Evolutionary conservation across 2,113 vertebrate species (phyloP).

Genomic region (Glareola pratincola): DNA sequence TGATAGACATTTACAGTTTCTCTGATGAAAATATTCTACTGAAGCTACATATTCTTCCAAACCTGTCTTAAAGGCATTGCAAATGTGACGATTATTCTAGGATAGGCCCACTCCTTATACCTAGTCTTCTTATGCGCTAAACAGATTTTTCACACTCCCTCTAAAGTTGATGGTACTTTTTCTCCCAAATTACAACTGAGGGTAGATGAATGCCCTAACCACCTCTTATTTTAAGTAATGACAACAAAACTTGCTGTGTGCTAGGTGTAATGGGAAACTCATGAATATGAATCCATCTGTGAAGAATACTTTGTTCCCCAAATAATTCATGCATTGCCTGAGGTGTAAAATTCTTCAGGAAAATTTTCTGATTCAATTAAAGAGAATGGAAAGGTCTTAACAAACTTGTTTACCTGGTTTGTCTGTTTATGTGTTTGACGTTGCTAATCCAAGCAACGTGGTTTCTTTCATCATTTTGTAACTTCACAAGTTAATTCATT

Average conservation of each 20-base stretch:
- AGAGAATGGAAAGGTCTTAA: neutral
- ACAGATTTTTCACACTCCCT: neutral
- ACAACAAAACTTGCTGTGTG: neutral
- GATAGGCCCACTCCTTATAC: neutral
- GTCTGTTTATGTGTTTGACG: neutral
- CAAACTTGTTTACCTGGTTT: constrained; percentile 2
- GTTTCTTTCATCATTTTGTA: neutral
- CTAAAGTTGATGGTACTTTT: neutral
- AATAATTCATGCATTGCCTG: neutral
- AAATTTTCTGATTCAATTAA: neutral
- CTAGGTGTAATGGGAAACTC: neutral
- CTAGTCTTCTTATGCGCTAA: neutral
- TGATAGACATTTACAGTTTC: neutral
- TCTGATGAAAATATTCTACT: neutral
- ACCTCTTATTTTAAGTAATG: neutral
- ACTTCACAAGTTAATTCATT: neutral
- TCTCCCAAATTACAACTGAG: neutral
- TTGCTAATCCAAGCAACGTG: neutral
- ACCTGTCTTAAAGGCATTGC: neutral
- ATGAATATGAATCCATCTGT: neutral
- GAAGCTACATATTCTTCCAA: neutral
- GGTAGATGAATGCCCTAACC: neutral
- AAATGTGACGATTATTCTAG: neutral
- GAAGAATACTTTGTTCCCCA: neutral
- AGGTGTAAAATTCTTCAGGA: neutral